Base-by-base conservation (phyloP, 2,888 invertebrate species). In the Cheilosia impressa region DNA sequence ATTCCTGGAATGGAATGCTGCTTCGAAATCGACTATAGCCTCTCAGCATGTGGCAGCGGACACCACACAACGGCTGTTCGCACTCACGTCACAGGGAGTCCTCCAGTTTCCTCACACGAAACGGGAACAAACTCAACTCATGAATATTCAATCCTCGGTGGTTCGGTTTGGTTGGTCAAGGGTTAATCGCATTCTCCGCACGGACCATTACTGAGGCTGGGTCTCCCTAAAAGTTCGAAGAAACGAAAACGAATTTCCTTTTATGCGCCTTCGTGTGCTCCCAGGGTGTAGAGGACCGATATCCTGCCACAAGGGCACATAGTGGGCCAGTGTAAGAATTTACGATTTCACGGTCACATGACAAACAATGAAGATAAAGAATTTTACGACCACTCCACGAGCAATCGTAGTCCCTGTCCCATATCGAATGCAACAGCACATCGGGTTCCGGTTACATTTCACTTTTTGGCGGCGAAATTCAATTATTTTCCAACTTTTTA, bases 281-380 rank as follows among this genome's bases (percentile, higher is more conserved):
- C 27, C 27, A 27, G 27, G 27, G 27, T 7, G 27, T n/a, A 19
- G 19, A 19, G 57, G 22, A 43, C 4, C 47, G n/a, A 17, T 55
- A 50, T 69, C 57, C 81, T 58, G 50, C 15, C 50, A 15, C 75
- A 34, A 50, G 31, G 27, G 45, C 50, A 34, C 34, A 34, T 27
- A 50, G 43, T 55, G 31, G 24, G 22, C 52, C 38, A 55, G 13
- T 9, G 68, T 31, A 24, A 58, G 63, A 77, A 65, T 83, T 83
- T 69, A 79, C 75, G 63, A 84, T 79, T 79, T 79, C 83, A 84
- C 75, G 79, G 79, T 68, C 73, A 83, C 68, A 65, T 73, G 68
- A 22, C 9, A 41, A 62, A 27, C 53, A 53, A 66, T 72, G 72
- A 78, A 66, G 60, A 73, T 55, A 45, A 63, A 66, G 41, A 57